These are phyloP conservation scores for Drosophila cyrtoloma DNA, from an alignment of 2,888 invertebrate species.

Conservation along the genomic window DNA sequence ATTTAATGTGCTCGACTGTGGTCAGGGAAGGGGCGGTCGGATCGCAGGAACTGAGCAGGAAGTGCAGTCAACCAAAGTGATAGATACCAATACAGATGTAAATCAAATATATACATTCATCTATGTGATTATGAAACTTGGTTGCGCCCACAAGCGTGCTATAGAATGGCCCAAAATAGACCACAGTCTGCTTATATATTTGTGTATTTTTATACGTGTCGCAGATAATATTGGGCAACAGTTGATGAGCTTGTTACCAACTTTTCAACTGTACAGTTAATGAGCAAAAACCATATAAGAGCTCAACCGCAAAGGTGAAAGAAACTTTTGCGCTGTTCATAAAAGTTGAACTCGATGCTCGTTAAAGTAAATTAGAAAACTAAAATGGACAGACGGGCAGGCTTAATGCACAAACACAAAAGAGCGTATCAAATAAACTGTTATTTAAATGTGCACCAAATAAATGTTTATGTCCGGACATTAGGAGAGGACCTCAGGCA, in stretches of 20 bases:
- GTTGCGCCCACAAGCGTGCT: slow-evolving; percentile 39
- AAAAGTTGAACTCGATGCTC: slow-evolving; percentile 8
- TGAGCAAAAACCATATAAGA: slow-evolving; percentile 3
- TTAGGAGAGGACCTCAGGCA: slow-evolving; percentile 11
- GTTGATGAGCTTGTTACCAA: slow-evolving; percentile 38
- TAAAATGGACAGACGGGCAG: slow-evolving; percentile 9
- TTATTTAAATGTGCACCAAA: slow-evolving; percentile 51
- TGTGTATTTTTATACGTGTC: slow-evolving; percentile 31
- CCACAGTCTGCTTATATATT: neutral
- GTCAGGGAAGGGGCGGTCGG: neutral
- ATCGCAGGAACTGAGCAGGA: slow-evolving; percentile 6
- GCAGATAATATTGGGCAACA: slow-evolving; percentile 36
- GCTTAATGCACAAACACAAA: slow-evolving; percentile 14
- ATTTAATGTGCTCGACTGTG: slow-evolving; percentile 41
- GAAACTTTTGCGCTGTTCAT: slow-evolving; percentile 24
- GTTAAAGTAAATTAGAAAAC: slow-evolving; percentile 48
- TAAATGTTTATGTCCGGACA: slow-evolving; percentile 36
- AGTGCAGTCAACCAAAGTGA: slow-evolving; percentile 31
- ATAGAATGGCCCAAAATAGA: slow-evolving; percentile 40
- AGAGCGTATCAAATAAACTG: slow-evolving; percentile 41
- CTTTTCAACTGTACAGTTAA: slow-evolving; percentile 21
- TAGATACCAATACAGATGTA: slow-evolving; percentile 13
- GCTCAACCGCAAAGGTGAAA: slow-evolving; percentile 26
- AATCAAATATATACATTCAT: neutral
- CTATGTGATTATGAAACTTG: neutral